Evolutionary conservation across 2,888 invertebrate species (phyloP), one percentile per base, ranked within the genome.

Genomic region (Megamerina dolium): DNA sequence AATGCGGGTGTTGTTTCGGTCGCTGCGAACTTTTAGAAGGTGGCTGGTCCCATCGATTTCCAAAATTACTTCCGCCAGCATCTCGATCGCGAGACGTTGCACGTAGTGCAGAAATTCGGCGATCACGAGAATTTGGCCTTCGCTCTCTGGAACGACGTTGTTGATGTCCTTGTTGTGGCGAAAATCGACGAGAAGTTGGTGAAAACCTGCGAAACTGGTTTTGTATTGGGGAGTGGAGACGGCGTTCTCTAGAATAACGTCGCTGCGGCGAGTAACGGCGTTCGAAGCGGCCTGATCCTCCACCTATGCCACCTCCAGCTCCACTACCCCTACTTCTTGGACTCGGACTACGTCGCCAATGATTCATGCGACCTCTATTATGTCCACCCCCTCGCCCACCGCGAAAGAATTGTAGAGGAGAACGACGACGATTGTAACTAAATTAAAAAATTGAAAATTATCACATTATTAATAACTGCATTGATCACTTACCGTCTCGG

Each of bases 351-450:
- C 68, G 65, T 17, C 66, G 61, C 56, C 70, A 65, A 35, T 59
- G 59, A 42, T 62, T 62, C 50, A 54, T 51, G 14, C 65, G 61
- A 9, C 63, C 59, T 0, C 64, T 58, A 45, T 58, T 58, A 42
- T 58, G 51, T 32, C 55, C 55, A n/a, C 59, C 61, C 4, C 61
- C 53, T 4, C 66, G 60, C 4, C 61, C 53, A 3, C 66, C 60
- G 3, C 64, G 59, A 23, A 58, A 62, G 43, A 64, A 60, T 52
- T 57, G 59, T 14, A 52, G 37, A 4, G 67, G 66, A 5, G 67
- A 63, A 2, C 67, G 67, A 9, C 67, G 63, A 0, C 67, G 59
- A 53, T 66, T 68, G 23, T 66, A 70, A 31, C 70, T 70, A 38
- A 20, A n/a, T n/a, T n/a, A n/a, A n/a, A n/a, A n/a, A n/a, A n/a